A percentile compares a stretch with the other conserved stretches of the same genome.
Evolutionary conservation across 2,888 invertebrate genomes (phyloP).

Genomic region (Cerastis rubricosa): DNA sequence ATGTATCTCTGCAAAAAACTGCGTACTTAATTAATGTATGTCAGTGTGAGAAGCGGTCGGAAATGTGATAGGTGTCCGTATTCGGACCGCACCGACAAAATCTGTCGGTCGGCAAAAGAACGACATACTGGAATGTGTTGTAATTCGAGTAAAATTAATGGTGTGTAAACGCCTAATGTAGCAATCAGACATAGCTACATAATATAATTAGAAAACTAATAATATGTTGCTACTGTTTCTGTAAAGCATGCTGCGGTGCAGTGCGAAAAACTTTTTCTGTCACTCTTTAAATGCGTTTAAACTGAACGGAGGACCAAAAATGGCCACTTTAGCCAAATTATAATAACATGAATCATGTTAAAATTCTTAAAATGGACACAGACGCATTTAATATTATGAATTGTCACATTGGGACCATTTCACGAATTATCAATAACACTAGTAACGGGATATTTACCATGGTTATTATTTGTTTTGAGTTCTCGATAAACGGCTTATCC

Average conservation of each 20-base stretch:
- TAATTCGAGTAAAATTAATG: conserved; percentile 56
- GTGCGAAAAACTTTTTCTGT: conserved; percentile 10
- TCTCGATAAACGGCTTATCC: too few species aligned
- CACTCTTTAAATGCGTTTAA: neutral
- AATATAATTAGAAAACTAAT: conserved; percentile 29
- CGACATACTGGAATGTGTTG: conserved; percentile 46
- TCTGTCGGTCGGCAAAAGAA: conserved; percentile 37
- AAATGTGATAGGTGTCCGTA: conserved; percentile 53
- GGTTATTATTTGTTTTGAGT: too few species aligned
- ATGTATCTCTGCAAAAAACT: conserved; percentile 34
- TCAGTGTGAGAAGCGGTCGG: conserved; percentile 19
- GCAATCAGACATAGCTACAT: conserved; percentile 38
- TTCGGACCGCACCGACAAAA: conserved; percentile 55
- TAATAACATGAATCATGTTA: too few species aligned
- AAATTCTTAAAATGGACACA: too few species aligned
- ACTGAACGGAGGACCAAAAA: too few species aligned
- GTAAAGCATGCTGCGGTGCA: neutral
- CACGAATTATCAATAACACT: too few species aligned
- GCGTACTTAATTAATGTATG: conserved; percentile 48
- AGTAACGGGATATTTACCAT: too few species aligned
- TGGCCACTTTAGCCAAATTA: too few species aligned
- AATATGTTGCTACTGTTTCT: conserved; percentile 5
- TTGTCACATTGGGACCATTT: too few species aligned
- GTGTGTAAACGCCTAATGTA: conserved; percentile 31
- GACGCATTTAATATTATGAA: too few species aligned